Percentiles rank a stretch among this genome's conserved stretches.
These are phyloP conservation scores for Formica exsecta DNA, from an alignment of 1,140 invertebrate genomes.

Conservation along the genomic window DNA sequence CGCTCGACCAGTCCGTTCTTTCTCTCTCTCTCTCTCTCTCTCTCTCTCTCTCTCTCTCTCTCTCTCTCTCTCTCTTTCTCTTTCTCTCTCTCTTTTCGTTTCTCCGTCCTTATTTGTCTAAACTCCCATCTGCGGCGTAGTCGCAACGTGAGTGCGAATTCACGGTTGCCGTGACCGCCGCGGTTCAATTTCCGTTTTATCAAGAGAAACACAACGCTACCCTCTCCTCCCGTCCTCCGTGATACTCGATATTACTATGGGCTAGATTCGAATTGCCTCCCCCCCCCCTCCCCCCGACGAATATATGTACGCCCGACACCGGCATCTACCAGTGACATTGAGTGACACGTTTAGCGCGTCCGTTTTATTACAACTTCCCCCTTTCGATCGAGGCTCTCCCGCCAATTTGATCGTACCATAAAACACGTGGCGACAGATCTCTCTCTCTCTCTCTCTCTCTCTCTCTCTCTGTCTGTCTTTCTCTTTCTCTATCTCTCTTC, in stretches of 20 bases:
- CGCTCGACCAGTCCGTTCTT: conserved; percentile 72
- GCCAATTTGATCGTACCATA: conserved; percentile 83
- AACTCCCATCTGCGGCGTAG: conserved; percentile 2
- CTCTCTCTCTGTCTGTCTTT: neutral
- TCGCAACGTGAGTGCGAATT: conserved; percentile 39
- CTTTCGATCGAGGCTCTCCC: conserved; percentile 74
- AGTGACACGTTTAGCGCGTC: conserved; percentile 83
- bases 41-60: neutral
- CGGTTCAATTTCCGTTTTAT: conserved; percentile 66
- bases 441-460: too few species aligned
- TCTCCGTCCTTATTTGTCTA: conserved; percentile 55
- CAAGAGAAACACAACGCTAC: conserved; percentile 56
- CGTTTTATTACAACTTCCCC: conserved; percentile 81
- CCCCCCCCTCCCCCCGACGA: neutral
- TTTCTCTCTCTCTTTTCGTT: neutral
- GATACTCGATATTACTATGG: conserved; percentile 63
- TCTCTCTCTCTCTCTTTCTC: too few species aligned
- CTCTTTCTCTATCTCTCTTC: conserved; percentile 36
- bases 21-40: conserved; percentile 29
- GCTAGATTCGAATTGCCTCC: conserved; percentile 52
- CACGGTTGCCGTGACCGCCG: conserved; percentile 42
- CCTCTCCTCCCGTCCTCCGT: neutral
- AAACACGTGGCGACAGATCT: conserved; percentile 86
- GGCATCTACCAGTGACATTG: conserved; percentile 79
- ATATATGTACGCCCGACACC: conserved; percentile 46